Percentiles rank a stretch among this genome's conserved stretches.
phyloP scores from a whole-genome alignment of 2,113 vertebrate genomes.

The Geococcyx californianus region DNA sequence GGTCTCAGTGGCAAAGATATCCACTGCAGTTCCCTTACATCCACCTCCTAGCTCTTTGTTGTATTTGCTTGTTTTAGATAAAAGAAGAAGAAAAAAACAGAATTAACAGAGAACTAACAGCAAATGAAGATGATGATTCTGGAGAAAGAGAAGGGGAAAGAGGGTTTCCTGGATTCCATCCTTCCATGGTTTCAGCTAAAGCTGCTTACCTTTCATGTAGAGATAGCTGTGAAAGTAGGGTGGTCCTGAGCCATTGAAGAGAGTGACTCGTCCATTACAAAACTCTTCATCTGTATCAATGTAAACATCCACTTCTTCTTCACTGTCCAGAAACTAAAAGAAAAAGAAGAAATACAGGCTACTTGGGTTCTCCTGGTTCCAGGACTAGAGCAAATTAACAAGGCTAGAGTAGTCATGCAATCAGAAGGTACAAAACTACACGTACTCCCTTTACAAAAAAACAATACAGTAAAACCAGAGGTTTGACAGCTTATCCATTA shows the following conservation, averaged over 20 bases:
- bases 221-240: constrained; percentile 93
- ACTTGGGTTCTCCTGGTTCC: not conserved
- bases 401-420: not conserved
- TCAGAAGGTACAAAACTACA: not conserved
- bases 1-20: not conserved
- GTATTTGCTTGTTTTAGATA: not conserved
- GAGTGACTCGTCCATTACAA: constrained; percentile 80
- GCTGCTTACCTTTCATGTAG: constrained; percentile 87
- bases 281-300: constrained; percentile 92
- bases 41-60: not conserved
- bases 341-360: not conserved
- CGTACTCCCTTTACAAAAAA: not conserved
- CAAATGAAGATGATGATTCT: not conserved
- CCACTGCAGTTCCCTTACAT: not conserved
- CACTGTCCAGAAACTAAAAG: constrained; percentile 86
- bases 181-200: not conserved
- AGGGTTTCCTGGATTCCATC: not conserved
- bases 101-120: not conserved
- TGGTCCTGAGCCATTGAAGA: constrained; percentile 85
- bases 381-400: not conserved
- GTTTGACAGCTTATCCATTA: constrained; percentile 41
- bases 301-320: constrained; percentile 87
- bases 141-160: not conserved
- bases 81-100: not conserved
- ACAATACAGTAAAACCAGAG: not conserved